Base-by-base conservation (phyloP, 2,888 invertebrate genomes). In the Eremobia ochroleuca region DNA sequence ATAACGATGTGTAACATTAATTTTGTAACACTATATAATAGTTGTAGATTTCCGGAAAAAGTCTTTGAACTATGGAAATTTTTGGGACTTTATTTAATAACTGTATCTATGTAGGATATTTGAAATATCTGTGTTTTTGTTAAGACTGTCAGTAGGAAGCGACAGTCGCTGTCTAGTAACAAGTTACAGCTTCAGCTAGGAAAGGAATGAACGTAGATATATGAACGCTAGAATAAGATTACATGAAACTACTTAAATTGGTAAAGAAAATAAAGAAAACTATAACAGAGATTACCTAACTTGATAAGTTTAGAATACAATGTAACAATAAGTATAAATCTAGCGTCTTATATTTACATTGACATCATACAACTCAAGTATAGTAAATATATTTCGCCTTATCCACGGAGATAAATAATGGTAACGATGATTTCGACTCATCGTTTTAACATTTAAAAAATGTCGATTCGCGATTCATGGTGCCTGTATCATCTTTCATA, bases 101-200 rank as follows among this genome's bases (percentile, higher is more conserved):
- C 58, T 72, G 4, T 76, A 79, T 87, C 79, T 85, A 87, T 71
- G 46, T 78, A 87, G 85, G 85, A 85, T 83, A 72, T 83, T 43
- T 37, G 1, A 28, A 70, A 67, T 5, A 43, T 37, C 34, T 55
- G 73, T 78, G 34, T 66, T 46, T 65, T 59, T 11, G n/a, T 71
- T 55, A 11, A 67, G 0, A 73, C 46, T 77, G 13, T 76, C 37
- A 66, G 5, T 75, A 86, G 78, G 86, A 83, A 86, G 79, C 43
- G 37, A 5, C 4, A 34, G 61, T 15, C 15, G 4, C 34, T 72
- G 34, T 43, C 52, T 64, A 73, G n/a, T 15, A 15, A 34, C 4
- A 59, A 40, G 11, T 69, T 40, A 34, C 4, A 40, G 11, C 5
- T 6, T 28, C 18, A 25, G 15, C n/a, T 52, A 31, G 25, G 21